These are phyloP conservation scores for Tympanuchus pallidicinctus DNA, from an alignment of 2,113 vertebrate genomes.

Conservation along the genomic window DNA sequence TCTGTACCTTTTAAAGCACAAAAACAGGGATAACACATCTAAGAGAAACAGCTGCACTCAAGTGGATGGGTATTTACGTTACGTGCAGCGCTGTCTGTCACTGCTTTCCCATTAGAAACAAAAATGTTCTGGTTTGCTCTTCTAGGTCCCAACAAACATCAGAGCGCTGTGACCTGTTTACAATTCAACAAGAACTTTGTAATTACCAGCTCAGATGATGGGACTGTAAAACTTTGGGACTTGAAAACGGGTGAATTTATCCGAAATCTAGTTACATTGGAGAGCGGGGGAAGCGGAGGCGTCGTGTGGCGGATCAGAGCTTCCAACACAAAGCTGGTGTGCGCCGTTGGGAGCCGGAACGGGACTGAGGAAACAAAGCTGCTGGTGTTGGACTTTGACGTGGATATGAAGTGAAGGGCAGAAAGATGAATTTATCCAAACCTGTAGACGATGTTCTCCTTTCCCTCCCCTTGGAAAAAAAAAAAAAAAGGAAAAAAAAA, in stretches of 20 bases:
- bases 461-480: constrained; percentile 62
- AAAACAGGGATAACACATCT: not conserved
- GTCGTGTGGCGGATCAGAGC: constrained; percentile 99
- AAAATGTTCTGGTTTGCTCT: constrained; percentile 50
- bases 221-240: constrained; percentile 99
- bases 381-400: constrained; percentile 99
- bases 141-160: constrained; percentile 98
- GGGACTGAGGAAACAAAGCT: constrained; percentile 99
- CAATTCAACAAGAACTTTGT: constrained; percentile 99
- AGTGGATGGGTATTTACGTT: not conserved
- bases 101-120: constrained; percentile 39
- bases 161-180: constrained; percentile 99
- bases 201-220: constrained; percentile 99
- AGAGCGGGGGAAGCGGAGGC: constrained; percentile 97
- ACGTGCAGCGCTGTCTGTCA: not conserved
- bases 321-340: constrained; percentile 99
- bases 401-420: constrained; percentile 97
- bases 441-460: constrained; percentile 76
- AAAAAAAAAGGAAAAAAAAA: not conserved
- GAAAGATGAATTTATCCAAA: constrained; percentile 79
- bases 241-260: constrained; percentile 99
- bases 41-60: not conserved
- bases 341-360: constrained; percentile 97
- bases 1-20: not conserved
- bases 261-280: constrained; percentile 99